A percentile compares a stretch with the other conserved stretches of the same genome.
phyloP scores from a whole-genome alignment of 2,888 invertebrate species.

The Idaea aversata region DNA sequence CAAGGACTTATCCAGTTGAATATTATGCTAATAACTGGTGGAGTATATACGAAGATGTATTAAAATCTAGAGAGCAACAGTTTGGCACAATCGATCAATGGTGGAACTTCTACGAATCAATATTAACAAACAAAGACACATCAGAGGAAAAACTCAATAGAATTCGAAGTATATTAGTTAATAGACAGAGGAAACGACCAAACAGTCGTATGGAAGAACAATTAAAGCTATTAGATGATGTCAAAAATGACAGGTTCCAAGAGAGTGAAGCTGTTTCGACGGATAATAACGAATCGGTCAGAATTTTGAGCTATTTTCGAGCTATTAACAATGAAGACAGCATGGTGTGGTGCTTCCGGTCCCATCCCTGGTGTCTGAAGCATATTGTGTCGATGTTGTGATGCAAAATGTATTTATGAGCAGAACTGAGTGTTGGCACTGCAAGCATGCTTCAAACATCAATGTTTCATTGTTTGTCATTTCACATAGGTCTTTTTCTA shows the following conservation, averaged over 20 bases:
- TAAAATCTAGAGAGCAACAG: conserved; percentile 67
- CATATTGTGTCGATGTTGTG: conserved; percentile 22
- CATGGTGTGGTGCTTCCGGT: conserved; percentile 29
- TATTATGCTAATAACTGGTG: conserved; percentile 79
- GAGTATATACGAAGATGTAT: conserved; percentile 70
- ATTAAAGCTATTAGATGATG: conserved; percentile 59
- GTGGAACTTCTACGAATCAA: conserved; percentile 72
- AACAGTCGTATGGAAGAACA: conserved; percentile 68
- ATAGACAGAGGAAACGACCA: conserved; percentile 48
- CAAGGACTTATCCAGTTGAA: conserved; percentile 63
- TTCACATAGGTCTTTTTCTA: not conserved
- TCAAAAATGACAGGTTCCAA: conserved; percentile 58
- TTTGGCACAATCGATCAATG: conserved; percentile 75
- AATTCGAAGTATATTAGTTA: conserved; percentile 50
- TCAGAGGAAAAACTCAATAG: conserved; percentile 53
- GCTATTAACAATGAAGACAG: conserved; percentile 26
- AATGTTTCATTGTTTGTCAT: not conserved
- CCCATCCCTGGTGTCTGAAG: conserved; percentile 23
- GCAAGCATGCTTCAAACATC: conserved; percentile 1
- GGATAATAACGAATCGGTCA: conserved; percentile 68
- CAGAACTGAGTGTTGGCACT: not conserved
- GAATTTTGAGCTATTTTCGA: conserved; percentile 39
- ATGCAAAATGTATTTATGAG: conserved; percentile 21
- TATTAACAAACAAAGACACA: conserved; percentile 54
- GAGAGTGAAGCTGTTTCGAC: conserved; percentile 59